Evolutionary conservation across 2,113 vertebrate species (phyloP).

Genomic region (Polypterus senegalus): DNA sequence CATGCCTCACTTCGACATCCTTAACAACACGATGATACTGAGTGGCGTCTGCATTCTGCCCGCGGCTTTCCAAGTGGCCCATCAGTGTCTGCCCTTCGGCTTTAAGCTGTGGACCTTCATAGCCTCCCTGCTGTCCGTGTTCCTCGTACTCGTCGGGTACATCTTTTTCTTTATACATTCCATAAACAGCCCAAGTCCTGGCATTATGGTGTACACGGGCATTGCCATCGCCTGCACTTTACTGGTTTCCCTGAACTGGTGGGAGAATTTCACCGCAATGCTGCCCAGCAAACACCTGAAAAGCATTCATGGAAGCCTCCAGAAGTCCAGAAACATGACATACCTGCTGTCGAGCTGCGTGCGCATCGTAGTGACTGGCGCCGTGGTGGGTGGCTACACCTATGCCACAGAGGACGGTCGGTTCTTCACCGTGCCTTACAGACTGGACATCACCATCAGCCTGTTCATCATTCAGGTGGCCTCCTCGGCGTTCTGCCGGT

Average conservation of each 20-base stretch:
- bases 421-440: no score
- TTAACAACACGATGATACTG: conserved; percentile 42
- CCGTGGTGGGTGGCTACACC: conserved; percentile 34
- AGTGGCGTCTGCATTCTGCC: conserved; percentile 34
- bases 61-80: conserved; percentile 28
- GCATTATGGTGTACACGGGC: conserved; percentile 19
- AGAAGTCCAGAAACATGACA: conserved; percentile 25
- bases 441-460: no score
- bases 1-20: conserved; percentile 47
- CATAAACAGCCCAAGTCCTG: not conserved
- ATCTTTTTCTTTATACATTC: conserved; percentile 27
- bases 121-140: conserved; percentile 19
- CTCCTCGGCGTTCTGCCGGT: conserved; percentile 11
- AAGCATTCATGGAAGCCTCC: conserved; percentile 14
- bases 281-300: conserved; percentile 25
- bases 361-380: conserved; percentile 28
- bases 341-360: conserved; percentile 32
- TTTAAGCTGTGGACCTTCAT: conserved; percentile 17
- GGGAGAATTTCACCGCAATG: conserved; percentile 35
- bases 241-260: conserved; percentile 44
- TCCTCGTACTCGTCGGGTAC: conserved; percentile 31
- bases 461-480: not conserved
- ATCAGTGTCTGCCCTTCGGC: conserved; percentile 14
- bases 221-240: conserved; percentile 34
- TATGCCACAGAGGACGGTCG: no score